phyloP scores from a whole-genome alignment of 2,888 invertebrate species.

The Tridacna gigas region DNA sequence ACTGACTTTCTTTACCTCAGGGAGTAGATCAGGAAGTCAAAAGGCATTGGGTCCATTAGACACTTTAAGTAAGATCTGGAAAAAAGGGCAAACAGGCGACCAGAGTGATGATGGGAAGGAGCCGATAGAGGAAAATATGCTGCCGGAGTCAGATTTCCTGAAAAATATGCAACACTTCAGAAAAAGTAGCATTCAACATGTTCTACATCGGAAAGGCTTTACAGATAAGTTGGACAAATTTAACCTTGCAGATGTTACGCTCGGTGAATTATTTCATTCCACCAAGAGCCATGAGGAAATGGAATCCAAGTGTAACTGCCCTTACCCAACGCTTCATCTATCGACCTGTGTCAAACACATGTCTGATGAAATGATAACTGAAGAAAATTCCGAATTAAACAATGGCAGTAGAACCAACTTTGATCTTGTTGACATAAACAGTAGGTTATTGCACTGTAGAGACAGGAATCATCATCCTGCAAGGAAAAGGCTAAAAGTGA shows the following conservation, averaged over 20 bases:
- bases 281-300: background rate
- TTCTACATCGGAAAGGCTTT: constrained; percentile 6
- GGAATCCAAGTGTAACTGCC: background rate
- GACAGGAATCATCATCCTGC: too few species aligned
- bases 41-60: background rate
- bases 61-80: background rate
- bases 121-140: background rate
- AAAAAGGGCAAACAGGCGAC: background rate
- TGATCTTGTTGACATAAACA: background rate
- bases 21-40: background rate
- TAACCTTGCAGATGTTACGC: background rate
- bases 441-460: too few species aligned
- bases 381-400: background rate
- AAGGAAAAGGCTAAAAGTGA: too few species aligned
- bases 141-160: background rate
- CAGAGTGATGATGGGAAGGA: background rate
- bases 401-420: background rate
- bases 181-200: background rate
- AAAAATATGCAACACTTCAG: constrained; percentile 5
- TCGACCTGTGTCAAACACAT: too few species aligned
- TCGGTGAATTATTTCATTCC: background rate
- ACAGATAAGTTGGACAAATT: background rate
- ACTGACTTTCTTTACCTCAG: background rate
- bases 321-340: too few species aligned
- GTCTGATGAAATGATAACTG: background rate